A percentile compares a stretch with the other conserved stretches of the same genome.
These are phyloP conservation scores for Pseudomyrmex pallidus DNA, from an alignment of 1,140 invertebrate species.

Conservation along the genomic window DNA sequence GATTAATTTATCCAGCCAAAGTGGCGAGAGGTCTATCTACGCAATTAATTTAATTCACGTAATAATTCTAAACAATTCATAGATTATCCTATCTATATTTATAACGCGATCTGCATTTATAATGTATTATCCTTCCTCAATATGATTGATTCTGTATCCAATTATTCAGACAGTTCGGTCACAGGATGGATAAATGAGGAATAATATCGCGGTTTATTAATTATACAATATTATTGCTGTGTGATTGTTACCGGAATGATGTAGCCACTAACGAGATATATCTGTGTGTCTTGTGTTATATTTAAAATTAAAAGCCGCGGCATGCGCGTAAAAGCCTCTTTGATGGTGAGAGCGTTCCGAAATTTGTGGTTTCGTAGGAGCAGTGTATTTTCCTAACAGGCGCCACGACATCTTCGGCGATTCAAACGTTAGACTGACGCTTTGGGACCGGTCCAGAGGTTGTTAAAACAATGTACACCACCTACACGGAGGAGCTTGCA, in stretches of 20 bases:
- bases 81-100: slow-evolving; percentile 16
- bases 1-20: neutral
- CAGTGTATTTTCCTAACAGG: neutral
- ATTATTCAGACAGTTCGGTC: slow-evolving; percentile 22
- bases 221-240: slow-evolving; percentile 8
- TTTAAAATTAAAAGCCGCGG: neutral
- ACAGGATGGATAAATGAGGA: slow-evolving; percentile 1
- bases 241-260: slow-evolving; percentile 6
- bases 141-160: slow-evolving; percentile 28
- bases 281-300: neutral
- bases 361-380: neutral
- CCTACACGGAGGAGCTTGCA: slow-evolving; percentile 45
- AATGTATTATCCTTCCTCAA: slow-evolving; percentile 9
- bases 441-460: slow-evolving; percentile 67
- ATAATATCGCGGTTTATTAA: slow-evolving; percentile 32
- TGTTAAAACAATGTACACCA: slow-evolving; percentile 65
- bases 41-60: slow-evolving; percentile 1
- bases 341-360: neutral
- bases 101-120: slow-evolving; percentile 31
- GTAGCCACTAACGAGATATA: neutral
- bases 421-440: slow-evolving; percentile 48
- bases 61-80: slow-evolving; percentile 32
- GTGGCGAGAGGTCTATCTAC: neutral
- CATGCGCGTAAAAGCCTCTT: neutral
- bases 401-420: slow-evolving; percentile 55